Evolutionary conservation across 1,140 invertebrate species (phyloP).

Genomic region (Musca domestica): DNA sequence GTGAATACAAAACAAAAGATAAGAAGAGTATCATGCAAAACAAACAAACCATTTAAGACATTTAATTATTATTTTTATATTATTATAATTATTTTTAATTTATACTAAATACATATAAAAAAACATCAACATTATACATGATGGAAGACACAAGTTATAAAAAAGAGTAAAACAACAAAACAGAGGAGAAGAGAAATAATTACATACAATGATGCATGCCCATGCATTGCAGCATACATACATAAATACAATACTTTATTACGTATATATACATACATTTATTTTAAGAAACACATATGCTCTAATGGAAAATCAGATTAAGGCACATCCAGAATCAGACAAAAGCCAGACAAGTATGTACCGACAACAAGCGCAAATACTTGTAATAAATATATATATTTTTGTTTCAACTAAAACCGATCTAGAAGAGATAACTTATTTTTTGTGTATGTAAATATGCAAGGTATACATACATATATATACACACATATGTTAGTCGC

Average conservation of each 20-base stretch:
- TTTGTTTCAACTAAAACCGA: background rate
- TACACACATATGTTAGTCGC: background rate
- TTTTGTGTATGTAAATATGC: background rate
- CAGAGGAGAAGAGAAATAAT: background rate
- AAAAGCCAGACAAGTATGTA: background rate
- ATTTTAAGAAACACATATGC: background rate
- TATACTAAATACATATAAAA: background rate
- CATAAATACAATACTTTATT: background rate
- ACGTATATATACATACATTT: background rate
- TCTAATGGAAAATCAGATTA: background rate
- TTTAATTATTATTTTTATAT: conserved; percentile 9
- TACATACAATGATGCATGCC: background rate
- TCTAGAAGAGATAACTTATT: background rate
- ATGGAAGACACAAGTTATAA: background rate
- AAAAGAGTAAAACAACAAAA: conserved; percentile 1
- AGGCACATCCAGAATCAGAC: background rate
- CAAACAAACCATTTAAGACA: conserved; percentile 22
- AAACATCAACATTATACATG: conserved; percentile 8
- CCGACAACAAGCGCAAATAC: too few relatives aligned
- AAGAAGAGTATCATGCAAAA: conserved; percentile 3
- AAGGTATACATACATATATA: background rate
- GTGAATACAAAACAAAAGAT: background rate
- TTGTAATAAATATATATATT: too few relatives aligned
- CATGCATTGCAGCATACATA: background rate
- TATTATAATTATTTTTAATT: background rate